Evolutionary conservation across 2,888 invertebrate genomes (phyloP).

Genomic region (Agrotis clavis): DNA sequence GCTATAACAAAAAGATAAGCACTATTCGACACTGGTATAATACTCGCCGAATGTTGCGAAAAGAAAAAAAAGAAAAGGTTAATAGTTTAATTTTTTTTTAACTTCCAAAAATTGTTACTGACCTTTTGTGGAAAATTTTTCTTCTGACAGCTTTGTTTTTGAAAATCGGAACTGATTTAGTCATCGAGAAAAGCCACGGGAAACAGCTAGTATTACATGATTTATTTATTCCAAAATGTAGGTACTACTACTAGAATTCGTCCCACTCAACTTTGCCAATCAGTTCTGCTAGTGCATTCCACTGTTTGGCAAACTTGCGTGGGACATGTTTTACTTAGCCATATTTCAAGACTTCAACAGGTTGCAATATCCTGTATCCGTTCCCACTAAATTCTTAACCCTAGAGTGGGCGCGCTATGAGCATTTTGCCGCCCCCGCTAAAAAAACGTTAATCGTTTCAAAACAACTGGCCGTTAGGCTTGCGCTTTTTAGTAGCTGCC

Average conservation of each 20-base stretch:
- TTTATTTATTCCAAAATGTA: slow-evolving; percentile 18
- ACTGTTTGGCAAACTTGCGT: slow-evolving; percentile 25
- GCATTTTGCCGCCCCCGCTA: too few species aligned
- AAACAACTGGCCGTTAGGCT: too few species aligned
- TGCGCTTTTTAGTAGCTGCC: too few species aligned
- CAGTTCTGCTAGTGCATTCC: slow-evolving; percentile 31
- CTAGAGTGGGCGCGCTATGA: too few species aligned
- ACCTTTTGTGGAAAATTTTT: background rate
- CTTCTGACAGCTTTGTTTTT: too few species aligned
- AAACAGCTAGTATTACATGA: background rate
- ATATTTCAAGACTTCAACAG: slow-evolving; percentile 24
- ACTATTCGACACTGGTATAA: too few species aligned
- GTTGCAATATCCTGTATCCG: slow-evolving; percentile 17
- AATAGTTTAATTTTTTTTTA: background rate
- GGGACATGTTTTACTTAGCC: slow-evolving; percentile 9
- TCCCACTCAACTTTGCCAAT: slow-evolving; percentile 33
- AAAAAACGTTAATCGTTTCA: too few species aligned
- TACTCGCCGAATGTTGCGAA: too few species aligned
- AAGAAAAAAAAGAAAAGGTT: too few species aligned
- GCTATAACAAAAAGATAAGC: background rate
- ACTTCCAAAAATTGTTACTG: background rate
- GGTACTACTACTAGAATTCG: background rate
- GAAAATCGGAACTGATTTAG: too few species aligned
- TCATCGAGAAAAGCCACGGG: too few species aligned
- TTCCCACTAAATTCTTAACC: background rate